Evolutionary conservation across 2,113 vertebrate species (phyloP).

Genomic region (Ammodytes dubius): DNA sequence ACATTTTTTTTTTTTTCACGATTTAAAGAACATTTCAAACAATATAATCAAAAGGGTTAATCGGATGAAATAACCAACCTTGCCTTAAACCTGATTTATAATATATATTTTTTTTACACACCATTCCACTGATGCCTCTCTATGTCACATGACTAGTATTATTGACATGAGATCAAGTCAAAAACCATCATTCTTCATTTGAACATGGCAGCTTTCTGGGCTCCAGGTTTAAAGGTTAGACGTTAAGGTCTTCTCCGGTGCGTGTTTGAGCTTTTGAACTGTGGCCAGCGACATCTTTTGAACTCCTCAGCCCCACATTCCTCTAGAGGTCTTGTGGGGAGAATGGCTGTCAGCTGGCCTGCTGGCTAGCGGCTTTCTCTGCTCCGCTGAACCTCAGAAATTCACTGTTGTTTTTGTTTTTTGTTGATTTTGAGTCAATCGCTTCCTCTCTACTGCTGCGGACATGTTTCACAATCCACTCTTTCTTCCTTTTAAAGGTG

Average conservation of each 20-base stretch:
- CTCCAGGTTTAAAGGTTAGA: not conserved
- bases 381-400: conserved; percentile 57
- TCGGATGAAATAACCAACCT: too few species aligned
- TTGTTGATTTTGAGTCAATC: not conserved
- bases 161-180: not conserved
- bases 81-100: too few species aligned
- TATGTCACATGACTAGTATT: not conserved
- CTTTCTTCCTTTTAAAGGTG: too few species aligned
- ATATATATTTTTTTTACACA: too few species aligned
- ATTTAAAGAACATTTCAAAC: too few species aligned
- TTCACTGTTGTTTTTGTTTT: conserved; percentile 35
- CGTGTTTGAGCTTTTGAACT: not conserved
- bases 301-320: conserved; percentile 43
- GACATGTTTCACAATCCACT: conserved; percentile 8
- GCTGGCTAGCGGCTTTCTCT: conserved; percentile 28
- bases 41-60: too few species aligned
- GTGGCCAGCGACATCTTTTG: conserved; percentile 47
- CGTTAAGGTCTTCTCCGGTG: conserved; percentile 7
- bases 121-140: not conserved
- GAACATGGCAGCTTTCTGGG: not conserved
- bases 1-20: too few species aligned
- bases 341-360: conserved; percentile 42
- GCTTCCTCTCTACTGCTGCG: not conserved
- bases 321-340: conserved; percentile 39
- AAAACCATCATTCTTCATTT: not conserved